Evolutionary conservation across 1,140 invertebrate species (phyloP).

Genomic region (Hylaeus anthracinus): DNA sequence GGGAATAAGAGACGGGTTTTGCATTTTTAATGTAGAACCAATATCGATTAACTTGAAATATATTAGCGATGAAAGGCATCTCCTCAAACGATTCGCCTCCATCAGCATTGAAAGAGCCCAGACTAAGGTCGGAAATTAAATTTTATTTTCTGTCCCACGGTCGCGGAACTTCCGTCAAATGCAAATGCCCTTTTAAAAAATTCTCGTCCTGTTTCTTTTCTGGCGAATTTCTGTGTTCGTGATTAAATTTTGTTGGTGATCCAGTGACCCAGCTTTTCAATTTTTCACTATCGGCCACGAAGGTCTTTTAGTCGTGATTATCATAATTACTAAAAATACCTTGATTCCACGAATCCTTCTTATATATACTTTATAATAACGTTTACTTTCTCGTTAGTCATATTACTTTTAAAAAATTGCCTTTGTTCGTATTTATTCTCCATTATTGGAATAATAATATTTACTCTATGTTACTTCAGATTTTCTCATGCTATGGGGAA

Average conservation of each 20-base stretch:
- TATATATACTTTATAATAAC: too few relatives aligned
- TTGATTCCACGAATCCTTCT: too few relatives aligned
- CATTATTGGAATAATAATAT: too few relatives aligned
- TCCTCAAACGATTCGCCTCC: background rate
- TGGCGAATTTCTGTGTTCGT: background rate
- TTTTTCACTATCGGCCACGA: background rate
- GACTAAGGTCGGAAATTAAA: conserved; percentile 17
- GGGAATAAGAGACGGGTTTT: background rate
- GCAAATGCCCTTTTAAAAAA: conserved; percentile 16
- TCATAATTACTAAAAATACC: too few relatives aligned
- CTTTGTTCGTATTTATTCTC: too few relatives aligned
- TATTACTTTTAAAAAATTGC: too few relatives aligned
- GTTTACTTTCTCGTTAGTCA: too few relatives aligned
- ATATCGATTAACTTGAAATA: conserved; percentile 20
- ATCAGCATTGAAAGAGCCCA: background rate
- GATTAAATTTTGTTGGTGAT: too few relatives aligned
- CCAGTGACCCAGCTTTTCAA: background rate
- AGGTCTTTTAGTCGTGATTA: too few relatives aligned
- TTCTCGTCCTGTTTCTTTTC: too few relatives aligned
- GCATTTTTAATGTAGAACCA: background rate
- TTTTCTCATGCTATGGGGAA: too few relatives aligned
- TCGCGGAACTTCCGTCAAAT: conserved; percentile 3
- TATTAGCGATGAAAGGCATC: conserved; percentile 9
- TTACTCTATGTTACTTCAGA: too few relatives aligned
- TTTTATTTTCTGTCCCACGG: conserved; percentile 7